Conservation (phyloP, 2,113 vertebrate genomes). For the Phycodurus eques region DNA sequence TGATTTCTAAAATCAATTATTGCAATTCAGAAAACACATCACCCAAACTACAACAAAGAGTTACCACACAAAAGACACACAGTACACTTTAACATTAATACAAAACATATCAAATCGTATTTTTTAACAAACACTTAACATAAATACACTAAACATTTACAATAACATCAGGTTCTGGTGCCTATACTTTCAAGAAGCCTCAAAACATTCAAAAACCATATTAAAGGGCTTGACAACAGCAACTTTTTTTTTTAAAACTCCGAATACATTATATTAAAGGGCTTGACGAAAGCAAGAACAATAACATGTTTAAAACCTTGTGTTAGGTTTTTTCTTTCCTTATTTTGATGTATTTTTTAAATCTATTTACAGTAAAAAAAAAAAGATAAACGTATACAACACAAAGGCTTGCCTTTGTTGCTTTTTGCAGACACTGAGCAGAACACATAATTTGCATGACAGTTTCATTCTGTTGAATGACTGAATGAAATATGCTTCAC, state of each 20-base stretch:
- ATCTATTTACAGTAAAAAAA: not conserved
- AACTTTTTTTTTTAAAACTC: not conserved
- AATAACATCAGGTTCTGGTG: conserved; percentile 51
- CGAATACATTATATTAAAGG: not conserved
- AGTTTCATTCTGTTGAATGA: not conserved
- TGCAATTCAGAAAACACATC: not conserved
- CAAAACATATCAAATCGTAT: not conserved
- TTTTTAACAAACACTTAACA: conserved; percentile 9
- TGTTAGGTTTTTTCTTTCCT: not conserved
- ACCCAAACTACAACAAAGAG: not conserved
- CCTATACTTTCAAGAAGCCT: conserved; percentile 64
- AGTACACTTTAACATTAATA: not conserved
- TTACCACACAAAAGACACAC: conserved; percentile 11
- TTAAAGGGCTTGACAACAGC: not conserved
- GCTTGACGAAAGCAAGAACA: not conserved
- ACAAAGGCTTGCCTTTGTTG: not conserved
- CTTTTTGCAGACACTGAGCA: not conserved
- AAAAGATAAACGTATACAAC: not conserved
- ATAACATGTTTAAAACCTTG: not conserved
- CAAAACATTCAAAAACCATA: conserved; percentile 52
- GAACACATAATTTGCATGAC: not conserved
- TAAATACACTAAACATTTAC: conserved; percentile 19
- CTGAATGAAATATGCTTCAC: not conserved
- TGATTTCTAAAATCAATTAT: not conserved
- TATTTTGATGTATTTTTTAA: not conserved